Evolutionary conservation across 2,888 invertebrate species (phyloP).

Genomic region (Eumerus sabulonum): DNA sequence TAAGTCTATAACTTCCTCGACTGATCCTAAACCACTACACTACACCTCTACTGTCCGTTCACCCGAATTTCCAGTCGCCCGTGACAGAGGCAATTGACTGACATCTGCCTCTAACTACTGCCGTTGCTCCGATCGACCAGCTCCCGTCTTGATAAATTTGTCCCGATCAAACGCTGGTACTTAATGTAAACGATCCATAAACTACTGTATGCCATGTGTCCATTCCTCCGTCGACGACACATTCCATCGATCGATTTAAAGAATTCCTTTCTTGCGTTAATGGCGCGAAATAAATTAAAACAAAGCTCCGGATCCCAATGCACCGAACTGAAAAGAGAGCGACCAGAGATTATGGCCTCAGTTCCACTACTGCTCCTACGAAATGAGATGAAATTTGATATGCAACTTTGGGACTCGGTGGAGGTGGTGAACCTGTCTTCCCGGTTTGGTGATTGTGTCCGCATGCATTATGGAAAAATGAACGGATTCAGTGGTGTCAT

Average conservation of each 20-base stretch:
- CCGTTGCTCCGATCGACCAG: constrained; percentile 14
- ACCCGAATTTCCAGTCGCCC: constrained; percentile 30
- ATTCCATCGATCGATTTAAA: constrained; percentile 45
- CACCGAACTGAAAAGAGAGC: too few relatives aligned
- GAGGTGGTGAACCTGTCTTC: constrained; percentile 16
- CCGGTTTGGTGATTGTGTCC: background rate
- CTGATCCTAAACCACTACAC: constrained; percentile 34
- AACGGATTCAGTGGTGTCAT: constrained; percentile 16
- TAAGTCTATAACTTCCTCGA: constrained; percentile 26
- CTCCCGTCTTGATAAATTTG: constrained; percentile 57
- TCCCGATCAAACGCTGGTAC: constrained; percentile 60
- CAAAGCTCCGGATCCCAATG: background rate
- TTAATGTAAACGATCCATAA: constrained; percentile 59
- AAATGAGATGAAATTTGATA: constrained; percentile 44
- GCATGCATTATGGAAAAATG: constrained; percentile 16
- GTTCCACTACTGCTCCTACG: too few relatives aligned
- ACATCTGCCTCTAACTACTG: constrained; percentile 10
- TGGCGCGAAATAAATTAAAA: constrained; percentile 59
- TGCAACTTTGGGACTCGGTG: constrained; percentile 5
- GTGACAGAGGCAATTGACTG: constrained; percentile 24
- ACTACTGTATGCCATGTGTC: constrained; percentile 39
- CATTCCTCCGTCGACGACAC: too few relatives aligned
- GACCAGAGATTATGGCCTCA: constrained; percentile 38
- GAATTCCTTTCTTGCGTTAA: constrained; percentile 55
- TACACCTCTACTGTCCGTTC: constrained; percentile 45